Base-by-base conservation (phyloP, 2,113 vertebrate species). In the Siniperca chuatsi region DNA sequence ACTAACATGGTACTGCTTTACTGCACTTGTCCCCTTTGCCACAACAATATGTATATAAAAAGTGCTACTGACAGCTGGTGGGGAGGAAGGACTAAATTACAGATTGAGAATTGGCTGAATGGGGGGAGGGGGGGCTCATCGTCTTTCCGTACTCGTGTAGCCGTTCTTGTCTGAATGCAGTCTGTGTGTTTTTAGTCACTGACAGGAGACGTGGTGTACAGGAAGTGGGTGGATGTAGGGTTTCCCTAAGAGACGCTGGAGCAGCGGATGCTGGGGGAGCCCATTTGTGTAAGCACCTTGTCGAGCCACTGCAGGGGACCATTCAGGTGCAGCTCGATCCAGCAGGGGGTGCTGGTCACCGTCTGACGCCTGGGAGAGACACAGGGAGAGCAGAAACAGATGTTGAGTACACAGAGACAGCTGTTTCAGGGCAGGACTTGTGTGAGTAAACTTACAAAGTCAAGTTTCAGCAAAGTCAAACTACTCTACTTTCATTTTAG, bases 271-370 rank as follows among this genome's bases (percentile, higher is more conserved):
- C 95, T 97, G 0, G 98, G 98, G 60, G 98, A 99, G 86, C 98
- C 98, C 98, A 99, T 99, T 48, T 99, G 98, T 0, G 98, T 99
- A 4, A 99, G 97, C 82, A 99, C 98, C 93, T 99, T 99, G 95
- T 99, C 98, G 46, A 99, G 96, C 98, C 98, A 99, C 93, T 99
- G 98, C 93, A 99, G 71, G 37, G 98, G 98, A 1, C 98, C 98
- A 0, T 99, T 99, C 35, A 99, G 97, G 90, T 99, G 98, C 87
- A 99, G 97, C 90, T 99, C 98, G 0, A 99, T 99, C 98, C 98
- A 99, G 96, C 98, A 99, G 91, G 98, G 98, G 90, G 98, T 99
- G 94, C 98, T 99, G 91, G 98, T 99, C 95, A 99, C 98, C 0
- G 98, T 99, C 95, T 99, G 98, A 70, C 98, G 96, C 95, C 98